phyloP scores from a whole-genome alignment of 1,140 invertebrate species.

The Hestina assimilis region DNA sequence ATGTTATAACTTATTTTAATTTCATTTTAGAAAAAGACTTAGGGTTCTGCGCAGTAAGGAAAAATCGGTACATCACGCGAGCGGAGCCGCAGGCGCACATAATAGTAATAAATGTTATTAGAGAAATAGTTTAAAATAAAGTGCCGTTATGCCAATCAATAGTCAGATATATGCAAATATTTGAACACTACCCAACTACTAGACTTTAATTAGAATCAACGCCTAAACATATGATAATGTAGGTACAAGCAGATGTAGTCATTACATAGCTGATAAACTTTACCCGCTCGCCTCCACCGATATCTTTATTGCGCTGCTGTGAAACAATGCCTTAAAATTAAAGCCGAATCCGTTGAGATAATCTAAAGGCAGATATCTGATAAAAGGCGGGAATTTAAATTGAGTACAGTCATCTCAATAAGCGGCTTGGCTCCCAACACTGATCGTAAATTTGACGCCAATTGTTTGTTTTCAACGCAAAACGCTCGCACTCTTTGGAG shows the following conservation, averaged over 20 bases:
- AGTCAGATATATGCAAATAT: not conserved
- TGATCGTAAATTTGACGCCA: slow-evolving; percentile 60
- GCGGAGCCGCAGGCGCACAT: too few relatives aligned
- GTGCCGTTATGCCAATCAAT: too few relatives aligned
- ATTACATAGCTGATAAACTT: slow-evolving; percentile 14
- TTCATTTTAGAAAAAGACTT: too few relatives aligned
- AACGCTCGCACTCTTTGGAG: slow-evolving; percentile 38
- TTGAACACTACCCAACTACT: not conserved
- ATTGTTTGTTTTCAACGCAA: slow-evolving; percentile 65
- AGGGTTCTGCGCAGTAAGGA: too few relatives aligned
- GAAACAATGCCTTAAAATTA: slow-evolving; percentile 20
- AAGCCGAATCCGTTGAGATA: slow-evolving; percentile 17
- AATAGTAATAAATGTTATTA: too few relatives aligned
- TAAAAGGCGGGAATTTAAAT: slow-evolving; percentile 42
- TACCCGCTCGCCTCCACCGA: slow-evolving; percentile 18
- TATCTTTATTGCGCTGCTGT: slow-evolving; percentile 25
- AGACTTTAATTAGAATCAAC: not conserved
- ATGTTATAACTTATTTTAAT: too few relatives aligned
- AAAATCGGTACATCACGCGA: too few relatives aligned
- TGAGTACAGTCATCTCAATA: slow-evolving; percentile 61
- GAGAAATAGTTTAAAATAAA: too few relatives aligned
- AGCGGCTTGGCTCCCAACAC: slow-evolving; percentile 59
- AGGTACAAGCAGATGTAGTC: slow-evolving; percentile 4
- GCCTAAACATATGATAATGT: not conserved
- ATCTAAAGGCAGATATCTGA: slow-evolving; percentile 16